phyloP scores from a whole-genome alignment of 1,140 invertebrate genomes.

The Aphelenchoides fujianensis region DNA sequence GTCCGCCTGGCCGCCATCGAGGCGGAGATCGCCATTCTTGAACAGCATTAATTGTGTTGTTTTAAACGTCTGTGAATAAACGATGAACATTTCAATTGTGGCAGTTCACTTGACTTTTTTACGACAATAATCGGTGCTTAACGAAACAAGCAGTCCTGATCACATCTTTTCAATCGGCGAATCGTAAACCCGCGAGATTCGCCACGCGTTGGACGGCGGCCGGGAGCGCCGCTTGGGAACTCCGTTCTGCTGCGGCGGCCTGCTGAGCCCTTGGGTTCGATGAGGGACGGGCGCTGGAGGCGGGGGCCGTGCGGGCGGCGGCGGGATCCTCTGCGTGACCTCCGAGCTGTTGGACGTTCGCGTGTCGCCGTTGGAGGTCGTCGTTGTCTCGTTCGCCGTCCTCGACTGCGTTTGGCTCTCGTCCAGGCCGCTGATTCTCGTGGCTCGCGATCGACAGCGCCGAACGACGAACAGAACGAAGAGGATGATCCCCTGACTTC shows the following conservation, averaged over 20 bases:
- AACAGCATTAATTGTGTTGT: no score
- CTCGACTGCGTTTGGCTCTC: not conserved
- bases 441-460: not conserved
- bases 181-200: no score
- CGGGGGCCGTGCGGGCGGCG: not conserved
- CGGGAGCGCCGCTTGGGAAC: not conserved
- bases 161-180: no score
- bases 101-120: no score
- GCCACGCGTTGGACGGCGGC: not conserved
- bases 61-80: no score
- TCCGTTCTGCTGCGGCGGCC: not conserved
- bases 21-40: no score
- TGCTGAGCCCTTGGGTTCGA: not conserved
- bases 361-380: not conserved
- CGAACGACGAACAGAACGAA: slow-evolving; percentile 40
- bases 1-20: no score
- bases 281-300: not conserved
- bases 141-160: no score
- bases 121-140: no score
- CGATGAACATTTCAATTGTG: no score
- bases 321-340: not conserved
- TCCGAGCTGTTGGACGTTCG: not conserved
- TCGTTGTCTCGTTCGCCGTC: not conserved
- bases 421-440: not conserved
- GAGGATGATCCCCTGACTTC: slow-evolving; percentile 47